Evolutionary conservation across 2,113 vertebrate species (phyloP).

Genomic region (Buteo buteo): DNA sequence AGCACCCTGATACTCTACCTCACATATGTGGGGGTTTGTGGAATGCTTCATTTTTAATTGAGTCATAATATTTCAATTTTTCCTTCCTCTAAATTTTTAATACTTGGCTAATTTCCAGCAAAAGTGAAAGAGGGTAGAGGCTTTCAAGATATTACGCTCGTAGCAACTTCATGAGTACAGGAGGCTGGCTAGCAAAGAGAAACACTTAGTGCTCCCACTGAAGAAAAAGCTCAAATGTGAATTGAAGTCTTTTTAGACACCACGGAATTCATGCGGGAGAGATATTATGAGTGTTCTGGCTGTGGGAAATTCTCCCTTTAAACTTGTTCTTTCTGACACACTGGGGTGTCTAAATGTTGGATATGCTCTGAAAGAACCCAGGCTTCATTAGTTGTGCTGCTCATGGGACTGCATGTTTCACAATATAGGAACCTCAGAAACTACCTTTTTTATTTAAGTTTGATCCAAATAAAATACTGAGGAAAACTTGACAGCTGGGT

Average conservation of each 20-base stretch:
- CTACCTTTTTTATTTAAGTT: background rate
- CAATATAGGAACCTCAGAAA: background rate
- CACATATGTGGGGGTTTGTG: constrained; percentile 1
- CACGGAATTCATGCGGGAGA: background rate
- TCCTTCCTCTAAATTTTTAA: background rate
- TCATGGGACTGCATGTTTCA: background rate
- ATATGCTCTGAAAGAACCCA: background rate
- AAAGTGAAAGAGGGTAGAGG: background rate
- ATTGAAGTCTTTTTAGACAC: background rate
- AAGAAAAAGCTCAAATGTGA: background rate
- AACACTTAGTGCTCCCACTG: background rate
- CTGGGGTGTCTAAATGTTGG: background rate
- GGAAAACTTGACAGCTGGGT: background rate
- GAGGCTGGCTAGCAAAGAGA: background rate
- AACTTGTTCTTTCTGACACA: background rate
- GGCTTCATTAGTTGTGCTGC: background rate
- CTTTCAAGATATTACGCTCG: background rate
- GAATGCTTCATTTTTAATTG: constrained; percentile 1
- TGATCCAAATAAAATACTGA: background rate
- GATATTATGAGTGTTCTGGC: constrained; percentile 3
- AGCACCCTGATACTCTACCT: background rate
- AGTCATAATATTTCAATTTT: constrained; percentile 42
- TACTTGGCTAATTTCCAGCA: constrained; percentile 33
- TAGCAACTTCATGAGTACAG: background rate
- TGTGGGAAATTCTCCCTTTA: constrained; percentile 30